Evolutionary conservation across 2,797 vertebrate species (phyloP), one percentile per base, ranked within the genome.

Genomic region (Triplophysa bombifrons): DNA sequence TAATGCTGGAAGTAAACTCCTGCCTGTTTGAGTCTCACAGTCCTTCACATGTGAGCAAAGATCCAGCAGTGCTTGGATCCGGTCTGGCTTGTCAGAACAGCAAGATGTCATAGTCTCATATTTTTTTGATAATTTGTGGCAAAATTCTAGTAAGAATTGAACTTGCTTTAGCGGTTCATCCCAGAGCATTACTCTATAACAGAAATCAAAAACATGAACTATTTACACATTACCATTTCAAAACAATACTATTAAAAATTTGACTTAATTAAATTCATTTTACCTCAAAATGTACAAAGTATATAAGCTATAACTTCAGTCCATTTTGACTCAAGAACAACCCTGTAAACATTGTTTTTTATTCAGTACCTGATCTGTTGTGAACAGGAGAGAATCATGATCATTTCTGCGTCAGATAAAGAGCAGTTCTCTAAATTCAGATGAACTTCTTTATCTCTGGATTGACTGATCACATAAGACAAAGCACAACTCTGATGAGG

Each of bases 401-500:
- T 79, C 72, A 88, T 58, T 58, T 80, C 86, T 79, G 83, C 25
- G 3, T 85, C 73, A 75, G 86, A 76, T 3, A 85, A 13, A 0
- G 0, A 14, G 3, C 79, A 76, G 56, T 82, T 56, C 19, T 87
- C 53, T 13, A 89, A 74, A 73, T 85, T 27, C 75, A 91, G 69
- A 0, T 2, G 0, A 72, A 86, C 76, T 16, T 61, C 69, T 68
- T 38, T 51, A 13, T 81, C 65, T 50, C 7, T 12, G 20, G 77
- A 83, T 12, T 86, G 81, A 13, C 44, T 60, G 53, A 86, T 74
- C 63, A 87, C 80, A 14, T 83, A 87, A 38, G 80, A 61, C 30
- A 87, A 55, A 46, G 84, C 74, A 80, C 77, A 84, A 61, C 84
- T 80, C 41, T 81, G 72, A 48, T 84, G 65, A 64, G 83, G 84